A percentile compares a stretch with the other conserved stretches of the same genome.
Evolutionary conservation across 2,113 vertebrate species (phyloP).

Genomic region (Eudyptes chrysolophus): DNA sequence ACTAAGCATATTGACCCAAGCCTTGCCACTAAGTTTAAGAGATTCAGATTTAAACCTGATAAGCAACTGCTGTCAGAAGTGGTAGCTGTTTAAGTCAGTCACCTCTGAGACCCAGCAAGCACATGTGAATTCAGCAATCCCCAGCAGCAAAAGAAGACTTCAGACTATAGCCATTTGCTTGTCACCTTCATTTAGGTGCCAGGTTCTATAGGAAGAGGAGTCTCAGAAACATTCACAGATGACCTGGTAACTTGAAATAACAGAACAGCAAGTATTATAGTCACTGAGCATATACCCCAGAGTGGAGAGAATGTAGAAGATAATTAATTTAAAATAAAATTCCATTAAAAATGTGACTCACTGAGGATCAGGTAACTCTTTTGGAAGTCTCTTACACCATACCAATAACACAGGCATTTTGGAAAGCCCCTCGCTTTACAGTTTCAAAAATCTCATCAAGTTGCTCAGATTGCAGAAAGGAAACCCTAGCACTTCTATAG

Average conservation of each 20-base stretch:
- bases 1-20: not conserved
- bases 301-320: not conserved
- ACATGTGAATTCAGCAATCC: not conserved
- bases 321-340: not conserved
- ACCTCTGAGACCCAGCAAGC: not conserved
- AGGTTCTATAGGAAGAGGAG: not conserved
- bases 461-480: not conserved
- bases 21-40: not conserved
- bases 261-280: not conserved
- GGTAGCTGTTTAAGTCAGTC: not conserved
- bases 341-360: not conserved
- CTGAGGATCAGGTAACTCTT: not conserved
- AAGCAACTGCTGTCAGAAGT: conserved; percentile 21
- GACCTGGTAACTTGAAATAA: not conserved
- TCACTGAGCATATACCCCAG: not conserved
- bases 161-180: not conserved
- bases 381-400: not conserved
- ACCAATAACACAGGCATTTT: not conserved
- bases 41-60: not conserved
- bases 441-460: not conserved
- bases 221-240: not conserved
- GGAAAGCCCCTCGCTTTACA: not conserved
- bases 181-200: not conserved
- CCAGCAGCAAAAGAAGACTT: not conserved
- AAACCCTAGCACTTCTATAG: not conserved